phyloP scores from a whole-genome alignment of 1,140 invertebrate genomes.

The Zaprionus africanus region DNA sequence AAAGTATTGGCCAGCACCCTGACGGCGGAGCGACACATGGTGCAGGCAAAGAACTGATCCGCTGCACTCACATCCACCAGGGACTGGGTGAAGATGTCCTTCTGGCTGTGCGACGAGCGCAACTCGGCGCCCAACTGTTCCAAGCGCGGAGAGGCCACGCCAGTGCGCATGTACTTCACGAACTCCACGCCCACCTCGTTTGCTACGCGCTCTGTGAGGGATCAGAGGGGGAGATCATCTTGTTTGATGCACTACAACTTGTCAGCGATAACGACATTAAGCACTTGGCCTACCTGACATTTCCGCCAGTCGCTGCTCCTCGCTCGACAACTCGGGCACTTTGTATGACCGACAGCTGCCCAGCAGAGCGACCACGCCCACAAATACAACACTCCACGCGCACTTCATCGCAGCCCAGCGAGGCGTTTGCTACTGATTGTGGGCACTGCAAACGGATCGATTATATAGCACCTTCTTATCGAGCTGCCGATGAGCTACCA shows the following conservation, averaged over 20 bases:
- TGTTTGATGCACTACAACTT: constrained; percentile 36
- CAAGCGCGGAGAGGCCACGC: constrained; percentile 46
- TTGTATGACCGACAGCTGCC: constrained; percentile 23
- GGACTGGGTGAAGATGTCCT: constrained; percentile 65
- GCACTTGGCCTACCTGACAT: constrained; percentile 47
- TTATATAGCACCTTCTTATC: constrained; percentile 54
- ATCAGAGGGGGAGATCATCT: constrained; percentile 10
- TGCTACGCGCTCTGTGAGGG: constrained; percentile 47
- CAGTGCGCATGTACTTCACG: constrained; percentile 58
- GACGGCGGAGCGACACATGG: constrained; percentile 85
- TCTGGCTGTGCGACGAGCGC: constrained; percentile 47
- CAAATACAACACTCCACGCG: constrained; percentile 44
- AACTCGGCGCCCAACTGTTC: constrained; percentile 45
- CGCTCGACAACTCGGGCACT: constrained; percentile 33
- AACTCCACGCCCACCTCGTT: constrained; percentile 70
- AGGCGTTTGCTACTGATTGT: constrained; percentile 41
- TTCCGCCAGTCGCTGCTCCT: constrained; percentile 30
- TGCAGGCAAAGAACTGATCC: constrained; percentile 84
- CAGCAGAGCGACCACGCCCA: constrained; percentile 35
- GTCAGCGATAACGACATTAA: constrained; percentile 18
- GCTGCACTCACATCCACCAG: constrained; percentile 47
- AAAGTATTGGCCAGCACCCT: constrained; percentile 82
- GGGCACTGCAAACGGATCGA: not conserved
- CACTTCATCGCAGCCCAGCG: constrained; percentile 43
- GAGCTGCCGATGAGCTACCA: not conserved